These are phyloP conservation scores for Drosophila pachea DNA, from an alignment of 1,140 invertebrate genomes.

Conservation along the genomic window DNA sequence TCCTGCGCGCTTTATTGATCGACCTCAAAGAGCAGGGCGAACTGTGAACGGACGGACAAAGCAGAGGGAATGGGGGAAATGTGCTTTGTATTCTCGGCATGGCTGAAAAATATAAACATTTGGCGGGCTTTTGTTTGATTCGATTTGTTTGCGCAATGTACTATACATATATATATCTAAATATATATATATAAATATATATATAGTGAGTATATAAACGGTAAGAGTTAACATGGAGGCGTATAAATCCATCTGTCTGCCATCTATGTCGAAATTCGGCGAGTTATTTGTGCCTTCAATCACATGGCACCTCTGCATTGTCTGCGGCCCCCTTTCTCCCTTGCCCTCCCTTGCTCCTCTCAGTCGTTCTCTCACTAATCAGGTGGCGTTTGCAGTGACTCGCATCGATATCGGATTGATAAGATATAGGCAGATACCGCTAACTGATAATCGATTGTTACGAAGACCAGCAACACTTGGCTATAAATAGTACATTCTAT, in stretches of 20 bases:
- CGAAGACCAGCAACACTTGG: neutral
- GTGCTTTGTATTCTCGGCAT: constrained; percentile 51
- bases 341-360: too few relatives aligned
- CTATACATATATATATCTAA: constrained; percentile 14
- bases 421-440: constrained; percentile 52
- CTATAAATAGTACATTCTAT: neutral
- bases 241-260: constrained; percentile 26
- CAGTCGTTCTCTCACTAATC: constrained; percentile 55
- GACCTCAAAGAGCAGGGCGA: constrained; percentile 35
- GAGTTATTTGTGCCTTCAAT: constrained; percentile 30
- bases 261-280: constrained; percentile 20
- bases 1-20: constrained; percentile 66
- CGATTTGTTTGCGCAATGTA: constrained; percentile 57
- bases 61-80: constrained; percentile 36
- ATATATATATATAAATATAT: constrained; percentile 23
- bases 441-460: constrained; percentile 38
- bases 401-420: constrained; percentile 49
- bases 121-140: constrained; percentile 43
- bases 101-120: constrained; percentile 62
- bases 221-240: neutral
- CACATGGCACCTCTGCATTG: constrained; percentile 30
- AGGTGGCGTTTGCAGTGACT: constrained; percentile 26
- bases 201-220: constrained; percentile 12
- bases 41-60: neutral
- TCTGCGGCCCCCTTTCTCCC: neutral